Evolutionary conservation across 2,113 vertebrate species (phyloP), one percentile per base, ranked within the genome.

Genomic region (Vulpes lagopus): DNA sequence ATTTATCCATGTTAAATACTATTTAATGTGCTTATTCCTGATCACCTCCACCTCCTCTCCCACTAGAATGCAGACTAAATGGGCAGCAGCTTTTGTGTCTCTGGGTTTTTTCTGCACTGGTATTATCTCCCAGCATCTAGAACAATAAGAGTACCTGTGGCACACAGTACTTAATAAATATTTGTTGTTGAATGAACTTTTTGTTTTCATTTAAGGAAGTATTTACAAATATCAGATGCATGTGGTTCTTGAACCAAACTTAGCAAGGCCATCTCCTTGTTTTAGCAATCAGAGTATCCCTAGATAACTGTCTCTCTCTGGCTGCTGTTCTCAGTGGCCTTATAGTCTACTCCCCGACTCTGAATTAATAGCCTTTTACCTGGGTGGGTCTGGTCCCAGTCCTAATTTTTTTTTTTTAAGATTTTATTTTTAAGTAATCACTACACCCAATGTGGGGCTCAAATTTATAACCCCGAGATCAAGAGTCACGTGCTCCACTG

Each of bases 121-220:
- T 78, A 9, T 35, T 62, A 25, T 59, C 30, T 76, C 25, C 43
- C 65, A 81, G 35, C 81, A 82, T 27, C 83, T 64, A 5, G 20
- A 83, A 81, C 57, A 80, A 2, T 73, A 60, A 25, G 32, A n/a
- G 0, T 69, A 17, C 32, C 67, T 69, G n/a, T 69, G n/a, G 17
- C n/a, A 69, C 32, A 69, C 32, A 11, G 35, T 55, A 19, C 38
- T 38, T 71, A 88, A 69, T 65, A 84, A 67, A 53, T 92, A 86
- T 81, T 53, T 91, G 20, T 25, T 83, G 4, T 81, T 89, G 17
- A 38, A 16, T 71, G 20, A 86, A 11, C 30, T 64, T 90, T 80
- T 49, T 71, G 53, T 64, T 90, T 89, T 59, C 60, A 38, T 89
- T 93, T 96, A 82, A 57, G 73, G 59, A 65, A 62, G 23, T 94